Evolutionary conservation across 2,797 vertebrate genomes (phyloP), one percentile per base, ranked within the genome.

Genomic region (Sebastolobus altivelis): DNA sequence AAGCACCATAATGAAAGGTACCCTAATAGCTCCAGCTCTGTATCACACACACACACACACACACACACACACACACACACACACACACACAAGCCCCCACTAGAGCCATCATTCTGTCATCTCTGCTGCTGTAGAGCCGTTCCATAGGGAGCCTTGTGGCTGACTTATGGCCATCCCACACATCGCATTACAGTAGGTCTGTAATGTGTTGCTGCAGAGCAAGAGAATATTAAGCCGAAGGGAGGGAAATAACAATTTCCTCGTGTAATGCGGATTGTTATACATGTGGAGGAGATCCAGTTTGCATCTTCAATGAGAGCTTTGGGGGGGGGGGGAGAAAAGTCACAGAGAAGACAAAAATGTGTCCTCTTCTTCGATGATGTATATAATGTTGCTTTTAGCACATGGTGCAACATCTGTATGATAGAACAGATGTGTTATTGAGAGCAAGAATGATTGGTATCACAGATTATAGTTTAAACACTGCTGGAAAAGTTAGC

Each of bases 161-260:
- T 87, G 90, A 92, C 25, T 90, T 89, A 92, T 77, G 72, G 69
- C 81, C 77, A 5, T 59, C 58, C 60, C 31, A 71, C 74, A 80
- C 69, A 46, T 58, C 49, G 40, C 75, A 87, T 86, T 79, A 82
- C 67, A 75, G 65, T 12, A 22, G 38, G 55, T 46, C 59, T 72
- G 60, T 79, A 80, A 84, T 83, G 74, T 87, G 86, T 56, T 87
- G 62, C 79, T 77, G 77, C 43, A 46, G 43, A 79, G 83, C 80
- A 27, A 8, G 63, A 76, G 63, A 68, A 80, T 80, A 86, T 84
- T 25, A 75, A 72, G 35, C 79, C 67, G 13, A 40, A 37, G 43
- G 89, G 54, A 43, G 10, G 70, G 29, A 43, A 68, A 82, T 84
- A 78, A 59, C 54, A 18, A 79, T 83, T 72, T 89, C 46, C 66